Evolutionary conservation across 2,113 vertebrate species (phyloP).

Genomic region (Strigops habroptila): DNA sequence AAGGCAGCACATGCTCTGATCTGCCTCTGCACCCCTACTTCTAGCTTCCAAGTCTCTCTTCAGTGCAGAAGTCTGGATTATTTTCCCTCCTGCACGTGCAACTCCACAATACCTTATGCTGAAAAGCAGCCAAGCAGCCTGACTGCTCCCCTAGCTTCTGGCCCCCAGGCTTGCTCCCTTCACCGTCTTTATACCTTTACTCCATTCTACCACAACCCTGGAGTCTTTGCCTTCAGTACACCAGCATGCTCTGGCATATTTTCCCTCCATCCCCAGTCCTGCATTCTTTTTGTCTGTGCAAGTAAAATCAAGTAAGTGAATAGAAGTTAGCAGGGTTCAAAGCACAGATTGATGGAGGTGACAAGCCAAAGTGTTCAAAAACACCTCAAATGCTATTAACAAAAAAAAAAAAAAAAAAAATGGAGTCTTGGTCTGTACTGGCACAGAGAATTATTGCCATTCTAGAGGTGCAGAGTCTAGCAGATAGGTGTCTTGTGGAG

Average conservation of each 20-base stretch:
- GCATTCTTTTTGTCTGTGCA: neutral
- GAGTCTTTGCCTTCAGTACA: neutral
- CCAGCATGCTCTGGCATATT: neutral
- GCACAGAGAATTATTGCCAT: neutral
- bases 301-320: neutral
- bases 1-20: neutral
- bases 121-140: neutral
- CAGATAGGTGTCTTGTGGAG: neutral
- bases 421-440: neutral
- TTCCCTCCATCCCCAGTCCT: neutral
- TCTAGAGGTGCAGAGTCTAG: neutral
- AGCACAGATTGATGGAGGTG: neutral
- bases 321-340: neutral
- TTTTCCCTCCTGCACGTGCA: neutral
- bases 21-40: neutral
- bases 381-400: neutral
- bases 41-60: neutral
- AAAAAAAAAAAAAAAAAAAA: neutral
- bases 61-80: neutral
- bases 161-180: accelerated
- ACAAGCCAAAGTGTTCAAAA: neutral
- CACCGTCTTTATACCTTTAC: neutral
- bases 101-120: neutral
- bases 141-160: neutral
- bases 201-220: neutral